These are phyloP conservation scores for Cairina moschata DNA, from an alignment of 2,113 vertebrate genomes.

Conservation along the genomic window DNA sequence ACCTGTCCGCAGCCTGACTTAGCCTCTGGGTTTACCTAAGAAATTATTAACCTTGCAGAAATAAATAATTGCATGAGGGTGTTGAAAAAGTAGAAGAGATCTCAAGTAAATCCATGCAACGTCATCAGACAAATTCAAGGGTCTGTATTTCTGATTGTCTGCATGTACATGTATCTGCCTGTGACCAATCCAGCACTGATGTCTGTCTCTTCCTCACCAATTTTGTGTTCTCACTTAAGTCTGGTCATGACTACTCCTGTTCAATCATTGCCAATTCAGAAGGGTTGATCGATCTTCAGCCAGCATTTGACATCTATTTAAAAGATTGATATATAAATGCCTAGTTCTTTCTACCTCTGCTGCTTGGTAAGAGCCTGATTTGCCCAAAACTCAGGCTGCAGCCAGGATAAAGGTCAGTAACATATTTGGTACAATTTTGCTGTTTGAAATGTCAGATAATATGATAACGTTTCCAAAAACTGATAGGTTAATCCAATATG, in stretches of 20 bases:
- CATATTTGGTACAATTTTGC: neutral
- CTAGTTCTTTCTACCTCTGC: neutral
- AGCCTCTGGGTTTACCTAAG: neutral
- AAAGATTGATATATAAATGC: neutral
- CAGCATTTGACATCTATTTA: neutral
- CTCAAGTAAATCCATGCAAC: neutral
- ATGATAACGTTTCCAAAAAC: neutral
- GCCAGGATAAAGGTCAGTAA: constrained; percentile 14
- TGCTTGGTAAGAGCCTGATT: neutral
- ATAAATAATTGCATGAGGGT: neutral
- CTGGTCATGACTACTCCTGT: neutral
- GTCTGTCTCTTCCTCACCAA: neutral
- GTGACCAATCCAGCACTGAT: neutral
- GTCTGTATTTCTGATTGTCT: neutral
- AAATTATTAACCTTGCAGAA: neutral
- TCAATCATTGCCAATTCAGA: neutral
- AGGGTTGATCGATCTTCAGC: neutral
- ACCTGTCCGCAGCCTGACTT: neutral
- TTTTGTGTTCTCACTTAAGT: neutral
- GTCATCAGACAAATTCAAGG: neutral
- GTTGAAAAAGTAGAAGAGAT: neutral
- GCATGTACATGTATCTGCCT: neutral
- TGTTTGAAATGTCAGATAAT: constrained; percentile 29
- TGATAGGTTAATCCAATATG: constrained; percentile 33
- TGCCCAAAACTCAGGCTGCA: neutral